phyloP scores from a whole-genome alignment of 2,888 invertebrate genomes.

The Phorcus lineatus region DNA sequence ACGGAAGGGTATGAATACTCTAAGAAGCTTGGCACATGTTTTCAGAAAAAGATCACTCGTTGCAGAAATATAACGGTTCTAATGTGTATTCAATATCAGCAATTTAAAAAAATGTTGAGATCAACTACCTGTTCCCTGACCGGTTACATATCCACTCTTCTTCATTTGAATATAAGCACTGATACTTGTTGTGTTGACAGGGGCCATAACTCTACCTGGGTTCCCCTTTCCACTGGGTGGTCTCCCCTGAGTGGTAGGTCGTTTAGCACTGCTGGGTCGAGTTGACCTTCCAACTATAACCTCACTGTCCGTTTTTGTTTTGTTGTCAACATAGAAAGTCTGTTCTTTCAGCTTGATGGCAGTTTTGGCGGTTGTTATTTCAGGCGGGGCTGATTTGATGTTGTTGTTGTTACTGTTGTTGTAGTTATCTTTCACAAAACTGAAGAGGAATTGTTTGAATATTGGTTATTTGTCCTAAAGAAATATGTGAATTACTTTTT shows the following conservation, averaged over 20 bases:
- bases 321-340: not conserved
- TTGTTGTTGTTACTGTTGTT: constrained; percentile 9
- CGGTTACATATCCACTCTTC: constrained; percentile 37
- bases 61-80: too few relatives aligned
- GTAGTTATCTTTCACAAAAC: constrained; percentile 9
- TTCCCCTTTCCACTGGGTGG: constrained; percentile 49
- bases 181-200: constrained; percentile 63
- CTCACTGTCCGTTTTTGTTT: constrained; percentile 36
- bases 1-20: too few relatives aligned
- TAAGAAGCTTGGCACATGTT: too few relatives aligned
- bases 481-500: too few relatives aligned
- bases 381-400: not conserved
- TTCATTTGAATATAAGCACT: constrained; percentile 68
- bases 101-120: not conserved
- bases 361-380: constrained; percentile 1
- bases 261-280: constrained; percentile 51
- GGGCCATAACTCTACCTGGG: constrained; percentile 41
- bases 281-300: constrained; percentile 51
- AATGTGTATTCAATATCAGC: too few relatives aligned
- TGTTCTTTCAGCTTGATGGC: not conserved
- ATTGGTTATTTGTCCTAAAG: not conserved
- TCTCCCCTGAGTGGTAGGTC: constrained; percentile 38
- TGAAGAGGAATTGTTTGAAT: not conserved
- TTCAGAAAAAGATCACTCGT: too few relatives aligned
- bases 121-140: not conserved